phyloP scores from a whole-genome alignment of 2,113 vertebrate genomes.

The Labeo catla region DNA sequence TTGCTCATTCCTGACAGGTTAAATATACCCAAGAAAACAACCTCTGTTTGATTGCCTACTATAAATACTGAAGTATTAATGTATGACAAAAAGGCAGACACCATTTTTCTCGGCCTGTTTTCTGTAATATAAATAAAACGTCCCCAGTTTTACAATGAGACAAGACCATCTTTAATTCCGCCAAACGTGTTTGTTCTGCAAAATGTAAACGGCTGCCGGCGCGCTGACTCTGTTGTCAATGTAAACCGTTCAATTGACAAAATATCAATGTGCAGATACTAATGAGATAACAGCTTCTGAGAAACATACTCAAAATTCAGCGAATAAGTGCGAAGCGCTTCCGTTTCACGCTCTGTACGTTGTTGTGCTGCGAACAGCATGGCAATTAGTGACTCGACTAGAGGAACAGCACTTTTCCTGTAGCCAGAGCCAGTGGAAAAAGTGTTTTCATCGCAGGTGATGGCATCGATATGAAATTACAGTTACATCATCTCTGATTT shows the following conservation, averaged over 20 bases:
- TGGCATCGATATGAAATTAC: constrained; percentile 38
- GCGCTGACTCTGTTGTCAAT: constrained; percentile 11
- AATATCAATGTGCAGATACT: constrained; percentile 12
- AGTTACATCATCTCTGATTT: constrained; percentile 53
- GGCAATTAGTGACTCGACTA: constrained; percentile 63
- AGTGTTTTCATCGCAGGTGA: constrained; percentile 31
- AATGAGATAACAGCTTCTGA: constrained; percentile 42
- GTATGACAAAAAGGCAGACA: constrained; percentile 56
- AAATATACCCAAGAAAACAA: constrained; percentile 79
- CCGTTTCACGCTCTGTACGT: constrained; percentile 59
- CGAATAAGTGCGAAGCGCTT: constrained; percentile 59
- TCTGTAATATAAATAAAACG: constrained; percentile 46
- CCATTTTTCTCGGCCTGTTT: constrained; percentile 48
- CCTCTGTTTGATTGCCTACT: constrained; percentile 72
- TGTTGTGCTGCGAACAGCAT: constrained; percentile 53
- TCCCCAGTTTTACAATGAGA: constrained; percentile 26
- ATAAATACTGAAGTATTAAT: constrained; percentile 67
- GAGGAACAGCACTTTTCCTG: constrained; percentile 43
- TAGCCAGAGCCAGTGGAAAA: constrained; percentile 47
- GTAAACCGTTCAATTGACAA: constrained; percentile 20
- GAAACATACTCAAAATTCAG: constrained; percentile 51
- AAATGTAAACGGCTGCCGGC: neutral
- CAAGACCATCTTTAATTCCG: constrained; percentile 26
- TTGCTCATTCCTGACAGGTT: constrained; percentile 80
- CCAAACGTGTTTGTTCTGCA: constrained; percentile 35